Evolutionary conservation across 2,888 invertebrate species (phyloP).

Genomic region (Diabrotica balteata): DNA sequence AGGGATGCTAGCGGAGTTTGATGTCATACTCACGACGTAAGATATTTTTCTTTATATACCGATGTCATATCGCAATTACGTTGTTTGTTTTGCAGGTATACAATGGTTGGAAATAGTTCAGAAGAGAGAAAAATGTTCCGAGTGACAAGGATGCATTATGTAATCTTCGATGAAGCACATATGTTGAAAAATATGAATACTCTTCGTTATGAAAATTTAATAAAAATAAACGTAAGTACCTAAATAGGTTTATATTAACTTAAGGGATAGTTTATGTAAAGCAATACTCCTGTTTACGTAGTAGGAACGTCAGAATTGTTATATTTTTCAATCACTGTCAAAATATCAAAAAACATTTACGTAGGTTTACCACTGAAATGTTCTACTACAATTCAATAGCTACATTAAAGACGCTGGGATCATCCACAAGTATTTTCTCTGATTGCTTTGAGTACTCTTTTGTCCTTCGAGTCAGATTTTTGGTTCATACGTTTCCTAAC

Average conservation of each 20-base stretch:
- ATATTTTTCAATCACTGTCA: too few relatives aligned
- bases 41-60: constrained; percentile 42
- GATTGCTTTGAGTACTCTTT: too few relatives aligned
- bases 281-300: too few relatives aligned
- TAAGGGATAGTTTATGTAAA: too few relatives aligned
- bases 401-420: too few relatives aligned
- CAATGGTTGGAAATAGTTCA: constrained; percentile 83
- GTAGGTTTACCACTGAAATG: too few relatives aligned
- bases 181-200: constrained; percentile 98
- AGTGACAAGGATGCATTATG: constrained; percentile 87
- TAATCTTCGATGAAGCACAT: constrained; percentile 96
- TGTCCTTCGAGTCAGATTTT: too few relatives aligned
- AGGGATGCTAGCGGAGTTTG: constrained; percentile 74
- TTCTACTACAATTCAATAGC: too few relatives aligned
- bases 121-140: constrained; percentile 92
- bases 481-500: too few relatives aligned
- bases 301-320: too few relatives aligned
- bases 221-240: constrained; percentile 71
- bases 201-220: constrained; percentile 85
- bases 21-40: constrained; percentile 90
- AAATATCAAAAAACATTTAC: too few relatives aligned
- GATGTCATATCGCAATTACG: neutral
- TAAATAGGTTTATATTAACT: neutral
- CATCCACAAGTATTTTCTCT: too few relatives aligned
- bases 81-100: constrained; percentile 60